Evolutionary conservation across 1,140 invertebrate species (phyloP).

Genomic region (Euura saliciscinereae): DNA sequence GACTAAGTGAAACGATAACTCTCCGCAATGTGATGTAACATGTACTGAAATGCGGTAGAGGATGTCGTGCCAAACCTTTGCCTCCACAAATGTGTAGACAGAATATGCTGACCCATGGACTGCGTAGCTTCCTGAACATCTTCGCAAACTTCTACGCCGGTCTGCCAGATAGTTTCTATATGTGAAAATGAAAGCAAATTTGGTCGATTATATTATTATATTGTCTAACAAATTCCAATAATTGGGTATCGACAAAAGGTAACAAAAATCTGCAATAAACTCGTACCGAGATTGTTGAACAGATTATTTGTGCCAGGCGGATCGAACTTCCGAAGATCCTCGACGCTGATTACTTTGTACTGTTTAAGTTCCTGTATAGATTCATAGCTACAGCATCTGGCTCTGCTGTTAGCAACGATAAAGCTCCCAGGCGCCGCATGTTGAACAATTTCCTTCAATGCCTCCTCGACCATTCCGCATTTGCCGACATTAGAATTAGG

Average conservation of each 20-base stretch:
- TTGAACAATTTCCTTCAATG: conserved; percentile 46
- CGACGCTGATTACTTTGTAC: conserved; percentile 52
- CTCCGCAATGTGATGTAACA: conserved; percentile 57
- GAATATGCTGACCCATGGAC: conserved; percentile 41
- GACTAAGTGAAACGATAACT: conserved; percentile 49
- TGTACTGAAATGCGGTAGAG: conserved; percentile 52
- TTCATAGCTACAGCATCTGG: conserved; percentile 54
- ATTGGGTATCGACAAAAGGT: conserved; percentile 17
- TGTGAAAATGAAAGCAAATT: conserved; percentile 18
- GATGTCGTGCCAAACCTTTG: conserved; percentile 50
- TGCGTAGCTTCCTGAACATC: conserved; percentile 55
- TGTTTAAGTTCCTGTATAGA: conserved; percentile 47
- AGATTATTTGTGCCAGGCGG: conserved; percentile 47
- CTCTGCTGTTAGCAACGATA: conserved; percentile 52
- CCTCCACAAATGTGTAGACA: conserved; percentile 54
- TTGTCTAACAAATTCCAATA: background rate
- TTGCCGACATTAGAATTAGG: conserved; percentile 18
- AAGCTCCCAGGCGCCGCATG: conserved; percentile 50
- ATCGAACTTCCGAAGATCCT: conserved; percentile 53
- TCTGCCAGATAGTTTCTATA: conserved; percentile 59
- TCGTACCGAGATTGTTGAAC: conserved; percentile 43
- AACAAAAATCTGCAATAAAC: conserved; percentile 25
- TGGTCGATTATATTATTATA: background rate
- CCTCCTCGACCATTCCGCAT: conserved; percentile 50
- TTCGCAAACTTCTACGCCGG: conserved; percentile 53